A percentile compares a stretch with the other conserved stretches of the same genome.
Conservation (phyloP, 35 echinoderm and acorn worm genomes). For the Nesometra sesokonis region DNA sequence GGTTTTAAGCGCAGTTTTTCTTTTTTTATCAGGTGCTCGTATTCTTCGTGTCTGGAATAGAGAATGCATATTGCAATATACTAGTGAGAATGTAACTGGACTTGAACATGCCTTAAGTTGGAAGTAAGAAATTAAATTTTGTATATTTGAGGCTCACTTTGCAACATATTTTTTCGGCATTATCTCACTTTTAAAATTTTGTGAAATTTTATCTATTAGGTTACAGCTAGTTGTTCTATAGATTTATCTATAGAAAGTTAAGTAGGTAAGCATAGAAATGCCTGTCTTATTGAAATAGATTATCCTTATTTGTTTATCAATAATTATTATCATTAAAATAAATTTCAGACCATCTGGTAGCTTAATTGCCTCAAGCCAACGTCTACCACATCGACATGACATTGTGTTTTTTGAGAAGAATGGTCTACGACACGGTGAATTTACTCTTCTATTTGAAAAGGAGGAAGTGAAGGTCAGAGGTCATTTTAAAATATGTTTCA, state of each 20-base stretch:
- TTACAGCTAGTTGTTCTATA: too few species aligned
- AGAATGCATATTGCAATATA: conserved; percentile 75
- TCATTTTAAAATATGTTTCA: neutral
- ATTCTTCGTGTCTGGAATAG: conserved; percentile 75
- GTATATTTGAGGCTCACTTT: too few species aligned
- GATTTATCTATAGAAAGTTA: too few species aligned
- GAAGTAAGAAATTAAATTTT: conserved; percentile 55
- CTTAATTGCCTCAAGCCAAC: conserved; percentile 62
- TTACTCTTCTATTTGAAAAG: conserved; percentile 68
- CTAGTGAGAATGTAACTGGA: conserved; percentile 87
- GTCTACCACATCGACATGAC: conserved; percentile 62
- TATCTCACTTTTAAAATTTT: too few species aligned
- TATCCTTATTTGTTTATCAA: too few species aligned
- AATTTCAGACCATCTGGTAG: conserved; percentile 80
- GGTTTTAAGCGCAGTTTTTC: too few species aligned
- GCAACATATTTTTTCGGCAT: too few species aligned
- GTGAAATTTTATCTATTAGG: too few species aligned
- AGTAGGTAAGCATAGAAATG: too few species aligned
- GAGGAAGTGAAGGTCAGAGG: conserved; percentile 60
- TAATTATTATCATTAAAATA: neutral
- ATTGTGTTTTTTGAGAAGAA: conserved; percentile 97
- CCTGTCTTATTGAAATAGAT: too few species aligned
- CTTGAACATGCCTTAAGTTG: conserved; percentile 71
- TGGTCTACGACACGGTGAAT: conserved; percentile 86
- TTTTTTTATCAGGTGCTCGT: conserved; percentile 57